Conservation (phyloP, 2,888 invertebrate species). For the Thymelicus lineola region DNA sequence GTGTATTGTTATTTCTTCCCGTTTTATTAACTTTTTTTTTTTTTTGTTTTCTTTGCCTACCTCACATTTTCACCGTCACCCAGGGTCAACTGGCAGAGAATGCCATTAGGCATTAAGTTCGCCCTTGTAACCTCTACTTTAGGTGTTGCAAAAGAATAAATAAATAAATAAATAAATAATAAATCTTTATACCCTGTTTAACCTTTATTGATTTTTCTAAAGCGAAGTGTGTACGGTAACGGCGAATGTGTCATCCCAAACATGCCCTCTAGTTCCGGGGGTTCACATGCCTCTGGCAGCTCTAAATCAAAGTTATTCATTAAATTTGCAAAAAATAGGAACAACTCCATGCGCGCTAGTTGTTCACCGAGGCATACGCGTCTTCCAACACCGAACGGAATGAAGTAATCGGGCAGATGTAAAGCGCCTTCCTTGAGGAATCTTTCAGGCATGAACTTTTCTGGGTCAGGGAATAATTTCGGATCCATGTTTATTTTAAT, state of each 20-base stretch:
- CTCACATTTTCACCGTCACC: no score
- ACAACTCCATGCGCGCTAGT: constrained; percentile 92
- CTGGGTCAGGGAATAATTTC: constrained; percentile 91
- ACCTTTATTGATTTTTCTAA: constrained; percentile 36
- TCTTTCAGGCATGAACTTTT: constrained; percentile 90
- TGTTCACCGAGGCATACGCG: constrained; percentile 93
- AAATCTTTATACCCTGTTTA: background rate
- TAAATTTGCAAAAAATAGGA: constrained; percentile 91
- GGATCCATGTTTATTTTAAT: constrained; percentile 94
- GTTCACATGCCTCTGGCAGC: constrained; percentile 87
- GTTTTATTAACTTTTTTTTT: no score
- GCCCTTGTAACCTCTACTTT: no score
- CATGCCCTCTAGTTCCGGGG: constrained; percentile 90
- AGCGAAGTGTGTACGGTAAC: constrained; percentile 59
- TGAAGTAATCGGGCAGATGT: constrained; percentile 90
- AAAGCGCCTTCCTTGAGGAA: constrained; percentile 90
- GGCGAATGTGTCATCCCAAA: constrained; percentile 91
- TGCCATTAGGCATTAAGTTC: no score
- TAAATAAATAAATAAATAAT: no score
- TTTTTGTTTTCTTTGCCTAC: no score
- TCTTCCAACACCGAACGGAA: constrained; percentile 94
- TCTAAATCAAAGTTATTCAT: constrained; percentile 90
- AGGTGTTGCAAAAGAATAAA: no score
- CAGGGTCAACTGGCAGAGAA: no score
- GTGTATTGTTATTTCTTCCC: no score